phyloP scores from a whole-genome alignment of 2,113 vertebrate species.

The Rhinichthys klamathensis region DNA sequence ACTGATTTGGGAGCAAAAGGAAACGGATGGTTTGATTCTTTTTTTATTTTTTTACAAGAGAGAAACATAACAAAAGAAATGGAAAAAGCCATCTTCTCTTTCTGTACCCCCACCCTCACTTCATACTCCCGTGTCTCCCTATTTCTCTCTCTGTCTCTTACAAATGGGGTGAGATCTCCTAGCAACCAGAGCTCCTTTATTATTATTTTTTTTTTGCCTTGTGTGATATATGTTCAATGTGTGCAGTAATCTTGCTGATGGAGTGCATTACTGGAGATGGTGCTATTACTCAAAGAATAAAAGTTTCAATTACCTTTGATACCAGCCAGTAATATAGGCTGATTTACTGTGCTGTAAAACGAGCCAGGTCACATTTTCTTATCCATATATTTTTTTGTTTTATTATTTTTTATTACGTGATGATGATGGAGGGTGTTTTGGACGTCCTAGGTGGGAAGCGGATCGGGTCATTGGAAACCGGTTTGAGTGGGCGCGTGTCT shows the following conservation, averaged over 20 bases:
- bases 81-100: slow-evolving; percentile 16
- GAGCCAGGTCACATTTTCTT: slow-evolving; percentile 45
- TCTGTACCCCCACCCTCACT: slow-evolving; percentile 13
- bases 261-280: slow-evolving; percentile 54
- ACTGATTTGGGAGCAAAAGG: slow-evolving; percentile 34
- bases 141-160: slow-evolving; percentile 31
- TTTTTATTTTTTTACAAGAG: slow-evolving; percentile 29
- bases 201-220: neutral
- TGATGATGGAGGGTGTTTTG: slow-evolving; percentile 32
- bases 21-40: slow-evolving; percentile 17
- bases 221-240: slow-evolving; percentile 56
- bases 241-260: slow-evolving; percentile 55
- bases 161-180: slow-evolving; percentile 54
- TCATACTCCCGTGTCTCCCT: slow-evolving; percentile 29
- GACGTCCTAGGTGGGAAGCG: neutral
- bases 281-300: slow-evolving; percentile 59
- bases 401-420: slow-evolving; percentile 37
- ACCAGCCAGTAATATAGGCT: slow-evolving; percentile 34
- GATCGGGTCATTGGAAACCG: slow-evolving; percentile 4
- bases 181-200: slow-evolving; percentile 56
- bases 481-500: slow-evolving; percentile 42
- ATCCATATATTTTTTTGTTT: slow-evolving; percentile 52
- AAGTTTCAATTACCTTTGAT: slow-evolving; percentile 58
- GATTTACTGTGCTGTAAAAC: slow-evolving; percentile 48
- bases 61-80: slow-evolving; percentile 29